phyloP scores from a whole-genome alignment of 1,140 invertebrate genomes.

The Mizuhopecten yessoensis region DNA sequence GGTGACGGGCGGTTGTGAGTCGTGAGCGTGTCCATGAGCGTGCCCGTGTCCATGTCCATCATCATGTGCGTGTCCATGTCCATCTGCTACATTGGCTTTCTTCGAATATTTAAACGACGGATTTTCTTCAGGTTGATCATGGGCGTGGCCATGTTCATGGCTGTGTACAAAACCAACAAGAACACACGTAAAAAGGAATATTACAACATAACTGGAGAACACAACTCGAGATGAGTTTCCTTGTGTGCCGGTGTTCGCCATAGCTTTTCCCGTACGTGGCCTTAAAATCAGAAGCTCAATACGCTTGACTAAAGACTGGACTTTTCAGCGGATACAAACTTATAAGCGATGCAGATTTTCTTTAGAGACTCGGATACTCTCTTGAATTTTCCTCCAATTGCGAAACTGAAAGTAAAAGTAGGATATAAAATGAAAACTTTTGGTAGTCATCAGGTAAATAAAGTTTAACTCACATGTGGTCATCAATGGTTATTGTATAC shows the following conservation, averaged over 20 bases:
- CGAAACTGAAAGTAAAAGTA: no score
- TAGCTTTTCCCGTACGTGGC: neutral
- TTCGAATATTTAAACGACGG: constrained; percentile 75
- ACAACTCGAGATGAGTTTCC: neutral
- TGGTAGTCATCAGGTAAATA: no score
- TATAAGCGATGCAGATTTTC: no score
- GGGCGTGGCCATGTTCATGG: constrained; percentile 67
- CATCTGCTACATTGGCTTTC: constrained; percentile 82
- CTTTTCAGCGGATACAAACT: no score
- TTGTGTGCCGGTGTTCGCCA: neutral
- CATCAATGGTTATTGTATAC: no score
- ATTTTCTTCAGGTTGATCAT: constrained; percentile 69
- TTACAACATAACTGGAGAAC: neutral
- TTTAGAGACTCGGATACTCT: no score
- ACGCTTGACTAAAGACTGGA: no score
- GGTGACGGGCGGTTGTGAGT: constrained; percentile 50
- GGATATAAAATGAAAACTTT: no score
- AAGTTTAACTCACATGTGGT: no score
- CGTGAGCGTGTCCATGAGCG: constrained; percentile 80
- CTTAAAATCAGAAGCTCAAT: no score
- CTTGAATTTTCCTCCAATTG: no score
- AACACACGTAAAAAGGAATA: neutral
- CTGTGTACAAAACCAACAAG: constrained; percentile 59
- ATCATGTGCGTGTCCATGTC: constrained; percentile 60
- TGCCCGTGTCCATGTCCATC: constrained; percentile 67